phyloP scores from a whole-genome alignment of 1,140 invertebrate species.

The Planococcus citri region DNA sequence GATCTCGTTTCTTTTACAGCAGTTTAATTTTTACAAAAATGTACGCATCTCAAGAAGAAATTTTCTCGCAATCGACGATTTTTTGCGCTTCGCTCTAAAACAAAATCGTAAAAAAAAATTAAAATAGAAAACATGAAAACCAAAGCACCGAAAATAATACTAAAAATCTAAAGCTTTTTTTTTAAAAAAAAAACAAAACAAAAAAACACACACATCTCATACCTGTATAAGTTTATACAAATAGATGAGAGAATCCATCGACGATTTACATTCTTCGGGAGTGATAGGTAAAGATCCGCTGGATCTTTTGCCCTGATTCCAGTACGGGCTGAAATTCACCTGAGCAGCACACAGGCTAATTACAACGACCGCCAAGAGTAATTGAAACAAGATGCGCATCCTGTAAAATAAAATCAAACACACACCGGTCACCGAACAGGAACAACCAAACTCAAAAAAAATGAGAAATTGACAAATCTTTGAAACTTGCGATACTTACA shows the following conservation, averaged over 20 bases:
- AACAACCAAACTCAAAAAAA: too few species aligned
- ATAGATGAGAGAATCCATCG: slow-evolving; percentile 27
- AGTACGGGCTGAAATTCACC: slow-evolving; percentile 31
- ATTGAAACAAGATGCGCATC: neutral
- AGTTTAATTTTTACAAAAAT: neutral
- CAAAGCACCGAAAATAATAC: neutral
- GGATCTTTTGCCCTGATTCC: slow-evolving; percentile 30
- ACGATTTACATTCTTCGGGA: slow-evolving; percentile 25
- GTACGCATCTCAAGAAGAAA: neutral
- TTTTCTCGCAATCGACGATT: slow-evolving; percentile 20
- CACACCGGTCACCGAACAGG: neutral
- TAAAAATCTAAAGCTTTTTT: too few species aligned
- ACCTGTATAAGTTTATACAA: slow-evolving; percentile 28
- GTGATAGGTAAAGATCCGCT: neutral
- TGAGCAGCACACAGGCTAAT: slow-evolving; percentile 25
- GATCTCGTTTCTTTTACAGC: too few species aligned
- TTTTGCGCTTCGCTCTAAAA: slow-evolving; percentile 23
- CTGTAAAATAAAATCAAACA: neutral
- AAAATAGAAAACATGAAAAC: neutral
- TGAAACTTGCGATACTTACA: neutral
- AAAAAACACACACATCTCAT: neutral
- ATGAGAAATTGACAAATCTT: too few species aligned
- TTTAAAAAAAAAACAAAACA: too few species aligned
- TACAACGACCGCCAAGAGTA: neutral
- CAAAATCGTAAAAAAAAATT: neutral